Percentiles rank a stretch among this genome's conserved stretches.
Conservation (phyloP, 2,797 vertebrate species). For the Zenarchopterus dispar region DNA sequence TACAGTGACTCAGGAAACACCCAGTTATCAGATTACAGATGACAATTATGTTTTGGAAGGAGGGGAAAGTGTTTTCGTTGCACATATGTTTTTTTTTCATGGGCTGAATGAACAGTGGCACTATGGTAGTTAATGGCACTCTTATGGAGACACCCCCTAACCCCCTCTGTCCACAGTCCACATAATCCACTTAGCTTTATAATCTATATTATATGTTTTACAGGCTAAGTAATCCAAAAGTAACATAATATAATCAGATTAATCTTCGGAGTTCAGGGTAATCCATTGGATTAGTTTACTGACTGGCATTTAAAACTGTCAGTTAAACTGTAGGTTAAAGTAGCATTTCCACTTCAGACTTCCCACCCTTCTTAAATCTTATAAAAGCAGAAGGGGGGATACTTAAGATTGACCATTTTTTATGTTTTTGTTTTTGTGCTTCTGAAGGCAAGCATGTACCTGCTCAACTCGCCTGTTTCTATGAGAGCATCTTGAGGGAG, state of each 20-base stretch:
- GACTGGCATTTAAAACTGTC: slow-evolving; percentile 46
- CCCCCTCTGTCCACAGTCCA: slow-evolving; percentile 7
- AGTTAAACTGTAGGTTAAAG: slow-evolving; percentile 20
- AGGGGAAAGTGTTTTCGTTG: slow-evolving; percentile 14
- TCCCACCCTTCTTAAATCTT: background rate
- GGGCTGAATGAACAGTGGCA: slow-evolving; percentile 2
- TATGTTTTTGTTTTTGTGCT: slow-evolving; percentile 1
- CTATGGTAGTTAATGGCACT: slow-evolving; percentile 10
- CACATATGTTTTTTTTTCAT: slow-evolving; percentile 3
- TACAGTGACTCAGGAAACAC: slow-evolving; percentile 72
- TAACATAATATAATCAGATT: slow-evolving; percentile 76
- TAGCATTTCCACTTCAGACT: slow-evolving; percentile 4
- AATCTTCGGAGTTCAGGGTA: slow-evolving; percentile 52
- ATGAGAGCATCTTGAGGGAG: slow-evolving; percentile 60
- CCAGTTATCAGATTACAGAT: slow-evolving; percentile 66
- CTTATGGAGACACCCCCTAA: slow-evolving; percentile 3
- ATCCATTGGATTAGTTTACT: slow-evolving; percentile 62
- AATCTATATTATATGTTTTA: slow-evolving; percentile 63
- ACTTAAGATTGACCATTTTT: no score
- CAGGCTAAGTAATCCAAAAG: slow-evolving; percentile 64
- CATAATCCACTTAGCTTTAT: slow-evolving; percentile 69
- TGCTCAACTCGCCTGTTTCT: slow-evolving; percentile 57
- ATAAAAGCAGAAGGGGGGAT: no score
- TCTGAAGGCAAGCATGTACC: slow-evolving; percentile 40
- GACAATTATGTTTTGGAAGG: slow-evolving; percentile 39